These are phyloP conservation scores for Bombus impatiens DNA, from an alignment of 1,140 invertebrate species.

Conservation along the genomic window DNA sequence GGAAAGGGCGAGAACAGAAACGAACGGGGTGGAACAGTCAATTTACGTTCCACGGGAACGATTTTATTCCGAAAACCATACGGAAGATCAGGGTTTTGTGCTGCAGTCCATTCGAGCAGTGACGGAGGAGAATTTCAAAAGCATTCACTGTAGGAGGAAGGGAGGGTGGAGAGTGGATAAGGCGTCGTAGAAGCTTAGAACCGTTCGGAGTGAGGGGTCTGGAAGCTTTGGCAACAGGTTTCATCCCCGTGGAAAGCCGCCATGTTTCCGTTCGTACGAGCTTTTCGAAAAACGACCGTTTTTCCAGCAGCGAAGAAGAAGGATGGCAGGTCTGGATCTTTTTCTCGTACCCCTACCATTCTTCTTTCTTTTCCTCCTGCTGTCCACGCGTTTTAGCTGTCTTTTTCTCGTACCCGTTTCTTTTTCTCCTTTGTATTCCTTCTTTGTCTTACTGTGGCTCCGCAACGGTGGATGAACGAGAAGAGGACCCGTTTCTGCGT, in stretches of 20 bases:
- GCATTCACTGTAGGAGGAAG: not conserved
- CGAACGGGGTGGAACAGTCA: conserved; percentile 43
- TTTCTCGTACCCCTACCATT: not conserved
- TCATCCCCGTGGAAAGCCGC: conserved; percentile 70
- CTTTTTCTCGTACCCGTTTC: no score
- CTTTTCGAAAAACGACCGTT: conserved; percentile 76
- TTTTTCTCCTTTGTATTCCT: conserved; percentile 15
- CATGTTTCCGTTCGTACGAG: conserved; percentile 61
- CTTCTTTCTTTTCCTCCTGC: not conserved
- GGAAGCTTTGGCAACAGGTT: conserved; percentile 77
- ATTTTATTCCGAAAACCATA: conserved; percentile 67
- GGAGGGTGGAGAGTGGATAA: conserved; percentile 26
- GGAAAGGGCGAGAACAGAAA: not conserved
- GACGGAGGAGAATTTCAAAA: conserved; percentile 49
- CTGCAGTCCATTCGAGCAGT: conserved; percentile 17
- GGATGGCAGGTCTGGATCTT: not conserved
- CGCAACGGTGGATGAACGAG: conserved; percentile 34
- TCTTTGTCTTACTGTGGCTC: conserved; percentile 3
- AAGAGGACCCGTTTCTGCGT: conserved; percentile 59
- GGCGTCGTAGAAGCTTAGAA: conserved; percentile 29
- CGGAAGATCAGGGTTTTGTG: conserved; percentile 49
- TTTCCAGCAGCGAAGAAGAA: conserved; percentile 47
- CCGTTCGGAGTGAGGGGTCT: conserved; percentile 28
- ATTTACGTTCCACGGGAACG: conserved; percentile 68
- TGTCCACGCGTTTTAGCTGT: not conserved